Evolutionary conservation across 2,797 vertebrate species (phyloP).

Genomic region (Discoglossus pictus): DNA sequence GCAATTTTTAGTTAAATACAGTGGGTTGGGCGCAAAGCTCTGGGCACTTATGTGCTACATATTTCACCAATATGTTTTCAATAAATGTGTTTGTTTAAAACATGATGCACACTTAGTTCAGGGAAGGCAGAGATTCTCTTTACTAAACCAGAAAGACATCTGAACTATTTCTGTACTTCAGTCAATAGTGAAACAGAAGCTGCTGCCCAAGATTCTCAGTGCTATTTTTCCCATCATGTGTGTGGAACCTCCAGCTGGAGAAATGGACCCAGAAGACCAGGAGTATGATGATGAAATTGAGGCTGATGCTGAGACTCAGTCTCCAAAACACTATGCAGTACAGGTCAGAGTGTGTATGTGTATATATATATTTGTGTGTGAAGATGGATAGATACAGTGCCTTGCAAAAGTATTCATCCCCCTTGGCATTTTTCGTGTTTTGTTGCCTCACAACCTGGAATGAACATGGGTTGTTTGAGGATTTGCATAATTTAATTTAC

Average conservation of each 20-base stretch:
- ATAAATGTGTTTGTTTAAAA: too few species aligned
- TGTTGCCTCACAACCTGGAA: too few species aligned
- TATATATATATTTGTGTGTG: neutral
- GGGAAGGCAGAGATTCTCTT: too few species aligned
- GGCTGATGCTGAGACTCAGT: conserved; percentile 56
- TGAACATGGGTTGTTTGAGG: too few species aligned
- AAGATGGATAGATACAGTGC: neutral
- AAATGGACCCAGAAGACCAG: conserved; percentile 86
- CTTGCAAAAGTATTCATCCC: neutral
- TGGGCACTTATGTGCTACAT: too few species aligned
- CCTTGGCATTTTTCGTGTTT: too few species aligned
- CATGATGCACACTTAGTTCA: too few species aligned
- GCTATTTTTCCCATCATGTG: conserved; percentile 82
- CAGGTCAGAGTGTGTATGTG: conserved; percentile 55
- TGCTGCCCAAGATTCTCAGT: conserved; percentile 77
- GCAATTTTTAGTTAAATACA: too few species aligned
- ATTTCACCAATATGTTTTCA: too few species aligned
- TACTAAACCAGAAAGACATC: too few species aligned
- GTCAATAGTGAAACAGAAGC: conserved; percentile 83
- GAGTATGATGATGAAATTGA: conserved; percentile 72
- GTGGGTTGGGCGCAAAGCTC: too few species aligned
- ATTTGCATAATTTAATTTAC: too few species aligned
- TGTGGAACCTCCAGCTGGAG: conserved; percentile 76
- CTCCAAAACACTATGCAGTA: conserved; percentile 67
- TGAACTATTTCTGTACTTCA: conserved; percentile 49